Evolutionary conservation across 1,140 invertebrate genomes (phyloP), one percentile per base, ranked within the genome.

Genomic region (Hypsibius dujardini): DNA sequence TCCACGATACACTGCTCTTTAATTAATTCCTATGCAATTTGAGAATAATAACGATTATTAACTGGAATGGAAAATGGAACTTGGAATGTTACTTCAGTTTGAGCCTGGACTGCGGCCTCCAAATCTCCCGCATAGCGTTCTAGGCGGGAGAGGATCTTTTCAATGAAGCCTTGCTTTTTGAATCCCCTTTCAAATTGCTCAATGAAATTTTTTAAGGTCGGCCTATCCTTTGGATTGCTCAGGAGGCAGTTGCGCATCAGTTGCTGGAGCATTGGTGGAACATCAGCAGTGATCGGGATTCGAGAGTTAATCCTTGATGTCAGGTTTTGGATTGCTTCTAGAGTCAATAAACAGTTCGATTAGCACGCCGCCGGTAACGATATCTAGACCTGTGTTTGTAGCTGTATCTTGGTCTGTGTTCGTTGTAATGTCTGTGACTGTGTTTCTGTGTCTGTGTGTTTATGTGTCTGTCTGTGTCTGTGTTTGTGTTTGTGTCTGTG

Each of bases 81-180:
- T n/a, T 56, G 50, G n/a, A 7, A 56, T 56, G 50, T n/a, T n/a
- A 56, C 50, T n/a, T 56, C 7, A n/a, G 62, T 67, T 42, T 67
- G 62, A 12, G 42, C 42, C 12, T 12, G 12, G 12, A 67, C 62
- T 42, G 3, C 45, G 3, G 42, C 42, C 62, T 67, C 62, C 7
- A 67, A 42, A 15, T 67, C 62, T 45, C 45, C 42, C 12, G 62
- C 12, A 67, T 67, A 67, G 12, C 45, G 12, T 45, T 67, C 12
- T 45, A 67, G 42, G 42, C 62, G 62, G 42, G 3, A 15, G 3
- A 67, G 42, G 3, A 67, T 12, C 42, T 67, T 67, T 15, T 67
- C 62, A 67, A 67, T 12, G 62, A 67, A 67, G 3, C 62, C 62
- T 45, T 45, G 12, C 62, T 67, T 67, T 15, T 12, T 12, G 42